These are phyloP conservation scores for Ctenomys sociabilis DNA, from an alignment of 2,113 vertebrate genomes.

Conservation along the genomic window DNA sequence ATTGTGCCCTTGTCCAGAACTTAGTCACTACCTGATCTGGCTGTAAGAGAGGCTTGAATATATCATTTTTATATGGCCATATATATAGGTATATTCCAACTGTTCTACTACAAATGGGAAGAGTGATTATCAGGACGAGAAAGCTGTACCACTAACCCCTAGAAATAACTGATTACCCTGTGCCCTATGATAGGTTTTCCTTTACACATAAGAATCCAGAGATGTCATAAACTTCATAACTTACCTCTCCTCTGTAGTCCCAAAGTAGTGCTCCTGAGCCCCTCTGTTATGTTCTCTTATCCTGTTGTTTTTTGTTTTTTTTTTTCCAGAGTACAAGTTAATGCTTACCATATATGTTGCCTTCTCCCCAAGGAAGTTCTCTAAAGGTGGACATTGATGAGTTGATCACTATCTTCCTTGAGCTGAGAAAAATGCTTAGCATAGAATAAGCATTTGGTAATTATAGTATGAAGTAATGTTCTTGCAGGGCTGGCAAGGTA, in stretches of 20 bases:
- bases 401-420: neutral
- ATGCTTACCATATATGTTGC: neutral
- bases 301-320: neutral
- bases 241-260: neutral
- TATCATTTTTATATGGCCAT: neutral
- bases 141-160: neutral
- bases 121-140: neutral
- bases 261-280: neutral
- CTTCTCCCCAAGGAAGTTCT: neutral
- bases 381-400: neutral
- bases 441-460: neutral
- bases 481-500: too few species aligned
- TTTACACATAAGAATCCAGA: neutral
- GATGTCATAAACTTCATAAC: neutral
- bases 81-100: neutral
- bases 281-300: neutral
- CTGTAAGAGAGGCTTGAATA: neutral
- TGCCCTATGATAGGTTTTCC: neutral
- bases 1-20: neutral
- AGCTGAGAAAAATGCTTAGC: neutral
- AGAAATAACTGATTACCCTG: neutral
- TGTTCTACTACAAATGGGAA: neutral
- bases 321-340: neutral
- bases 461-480: neutral
- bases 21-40: neutral